Base-by-base conservation (phyloP, 1,140 invertebrate species). In the Colletes latitarsis region DNA sequence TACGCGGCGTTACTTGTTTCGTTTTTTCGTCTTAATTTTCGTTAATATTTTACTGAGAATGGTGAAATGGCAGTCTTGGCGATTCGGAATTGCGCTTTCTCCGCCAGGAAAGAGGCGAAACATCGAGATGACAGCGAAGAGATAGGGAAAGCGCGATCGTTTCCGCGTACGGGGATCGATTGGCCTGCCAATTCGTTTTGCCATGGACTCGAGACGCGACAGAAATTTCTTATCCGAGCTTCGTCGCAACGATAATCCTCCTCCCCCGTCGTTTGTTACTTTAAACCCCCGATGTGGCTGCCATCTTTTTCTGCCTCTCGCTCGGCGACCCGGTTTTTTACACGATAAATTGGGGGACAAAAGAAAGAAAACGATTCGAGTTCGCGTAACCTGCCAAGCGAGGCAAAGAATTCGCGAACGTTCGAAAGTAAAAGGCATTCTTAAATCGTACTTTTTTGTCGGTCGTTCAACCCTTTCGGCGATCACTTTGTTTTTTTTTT, bases 21-120 rank as follows among this genome's bases (percentile, higher is more conserved):
- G 9, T 19, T 30, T 19, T 43, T 55, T 55, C 53, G 39, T 8
- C 30, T 69, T 43, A 17, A 21, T 60, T 67, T 66, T 9, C 17
- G 63, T 64, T 53, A 30, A 19, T 55, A 52, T 49, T 63, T 85
- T 77, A 85, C 79, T 62, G 83, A 85, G 78, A 85, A 62, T 60
- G 70, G 62, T 84, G 69, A 80, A 86, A 86, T 86, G 85, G 85
- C 85, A 86, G 85, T 86, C 58, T 80, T 85, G 62, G 58, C 75
- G 72, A 86, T 86, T 86, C 63, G 52, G 66, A 41, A 52, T 85
- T 73, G 84, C 71, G 72, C 67, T 84, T 82, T 41, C 30, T 69
- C 71, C 80, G 43, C 60, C 72, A 19, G 66, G 69, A 58, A 86
- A 86, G 68, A 58, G 72, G 62, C 70, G 82, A 74, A 85, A 82